Base-by-base conservation (phyloP, 2,113 vertebrate genomes). In the Saccopteryx leptura region DNA sequence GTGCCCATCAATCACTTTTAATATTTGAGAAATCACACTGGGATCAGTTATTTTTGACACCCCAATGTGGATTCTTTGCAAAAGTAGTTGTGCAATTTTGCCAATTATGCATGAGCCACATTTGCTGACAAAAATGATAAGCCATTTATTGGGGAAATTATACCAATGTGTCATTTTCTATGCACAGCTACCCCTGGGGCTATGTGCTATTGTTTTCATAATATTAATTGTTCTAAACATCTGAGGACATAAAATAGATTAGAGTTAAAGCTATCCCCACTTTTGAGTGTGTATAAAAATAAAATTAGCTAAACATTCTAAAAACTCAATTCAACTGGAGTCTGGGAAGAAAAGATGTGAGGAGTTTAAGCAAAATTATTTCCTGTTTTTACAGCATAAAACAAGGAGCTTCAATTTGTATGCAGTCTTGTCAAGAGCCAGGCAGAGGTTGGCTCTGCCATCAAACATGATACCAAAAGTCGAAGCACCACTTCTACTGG, bases 141-240 rank as follows among this genome's bases (percentile, higher is more conserved):
- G 72, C 33, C 78, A 88, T 83, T 79, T 89, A 91, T 6, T 82
- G 58, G 52, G 23, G 60, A 13, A 93, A 91, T 93, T 91, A 91
- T 95, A 72, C 58, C 95, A 97, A 95, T 91, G 31, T 58, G 68
- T 91, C 10, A 17, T 75, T 79, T 91, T 82, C 96, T 82, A 94
- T 75, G 95, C 68, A 84, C 63, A 79, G 56, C 79, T 76, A 85
- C 89, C 75, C 56, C 81, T 82, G 5, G 5, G 26, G 82, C 79
- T 78, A 85, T 54, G 2, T 82, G 93, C 46, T 81, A 91, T 54
- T 93, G 21, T 88, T 95, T 94, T 81, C 24, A 85, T 50, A 80
- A 76, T 85, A 96, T 88, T 96, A 95, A 97, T 95, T 91, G 66
- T 69, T 74, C 61, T 85, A 72, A 81, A 18, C 81, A 87, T 95